Evolutionary conservation across 2,888 invertebrate genomes (phyloP), one percentile per base, ranked within the genome.

Genomic region (Torymus tubicola): DNA sequence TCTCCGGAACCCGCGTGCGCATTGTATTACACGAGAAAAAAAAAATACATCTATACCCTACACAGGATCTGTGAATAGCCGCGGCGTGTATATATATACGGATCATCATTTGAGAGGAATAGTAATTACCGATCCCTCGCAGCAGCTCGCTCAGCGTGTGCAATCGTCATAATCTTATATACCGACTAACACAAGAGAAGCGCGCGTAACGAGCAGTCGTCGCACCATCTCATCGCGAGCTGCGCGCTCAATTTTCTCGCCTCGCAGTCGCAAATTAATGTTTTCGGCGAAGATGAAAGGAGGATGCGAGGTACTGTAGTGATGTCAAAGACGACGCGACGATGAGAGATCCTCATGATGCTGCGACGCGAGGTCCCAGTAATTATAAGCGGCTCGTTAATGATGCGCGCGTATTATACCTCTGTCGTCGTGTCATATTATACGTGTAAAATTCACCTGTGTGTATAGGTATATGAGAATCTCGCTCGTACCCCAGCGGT

Each of bases 271-370:
- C 77, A 85, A 86, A 87, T 86, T 85, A 85, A 87, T 86, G 86
- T 87, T 85, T 87, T 87, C 89, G 89, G 89, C 86, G 12, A 83
- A 87, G 88, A 89, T 89, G 87, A 89, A 89, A 90, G 87, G 85
- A 76, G 69, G 72, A 74, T 84, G 81, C 24, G n/a, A n/a, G n/a
- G n/a, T n/a, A n/a, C 24, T 50, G 50, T n/a, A n/a, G 16, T 57
- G 74, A 81, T 53, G 64, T 73, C 73, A 31, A 58, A 24, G 69
- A 1, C n/a, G 1, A 16, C 12, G 18, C n/a, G 69, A 1, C n/a
- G 1, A 16, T 2, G 18, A 12, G 12, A 58, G 42, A 57, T 64
- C 78, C 82, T 82, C n/a, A n/a, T n/a, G n/a, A n/a, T n/a, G 84
- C 24, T 82, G 84, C 85, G 83, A n/a, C 82, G 82, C 85, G 86